Evolutionary conservation across 2,113 vertebrate genomes (phyloP), one percentile per base, ranked within the genome.

Genomic region (Dunckerocampus dactyliophorus): DNA sequence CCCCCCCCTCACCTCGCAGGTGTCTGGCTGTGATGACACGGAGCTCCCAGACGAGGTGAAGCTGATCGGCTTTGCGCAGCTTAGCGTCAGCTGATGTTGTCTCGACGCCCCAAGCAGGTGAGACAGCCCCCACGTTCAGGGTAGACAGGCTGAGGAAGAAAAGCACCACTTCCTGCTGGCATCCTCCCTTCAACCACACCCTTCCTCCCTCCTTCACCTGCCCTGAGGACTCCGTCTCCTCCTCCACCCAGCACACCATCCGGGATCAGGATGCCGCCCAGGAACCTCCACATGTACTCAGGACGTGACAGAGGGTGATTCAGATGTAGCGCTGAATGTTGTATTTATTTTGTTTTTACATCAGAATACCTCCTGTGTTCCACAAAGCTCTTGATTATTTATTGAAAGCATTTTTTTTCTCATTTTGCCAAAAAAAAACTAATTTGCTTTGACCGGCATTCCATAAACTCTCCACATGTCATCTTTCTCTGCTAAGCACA

Each of bases 1-100:
- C 19, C 60, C 46, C 42, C 8, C 0, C 11, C 48, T 6, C 10
- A 5, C 12, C 79, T 10, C 76, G 70, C 91, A 99, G 95, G 95
- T 87, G 48, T 98, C 97, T 48, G 88, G 93, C 87, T 98, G 94
- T 15, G 95, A 97, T 59, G 93, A 93, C 72, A 86, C 91, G 0
- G 97, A 99, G 90, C 95, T 94, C 77, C 96, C 94, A 0, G 97
- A 99, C 45, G 96, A 98, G 89, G 93, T 97, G 88, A 99, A 99
- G 91, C 87, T 99, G 91, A 97, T 98, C 61, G 95, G 96, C 84
- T 98, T 98, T 87, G 96, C 95, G 59, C 96, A 99, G 89, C 83
- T 98, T 74, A 99, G 96, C 75, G 88, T 98, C 87, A 95, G 93
- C 92, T 98, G 95, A 98, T 94, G 79, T 58, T 61, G 77, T 71